Base-by-base conservation (phyloP, 53 echinoderm and acorn worm species). In the Actinopyga echinites region DNA sequence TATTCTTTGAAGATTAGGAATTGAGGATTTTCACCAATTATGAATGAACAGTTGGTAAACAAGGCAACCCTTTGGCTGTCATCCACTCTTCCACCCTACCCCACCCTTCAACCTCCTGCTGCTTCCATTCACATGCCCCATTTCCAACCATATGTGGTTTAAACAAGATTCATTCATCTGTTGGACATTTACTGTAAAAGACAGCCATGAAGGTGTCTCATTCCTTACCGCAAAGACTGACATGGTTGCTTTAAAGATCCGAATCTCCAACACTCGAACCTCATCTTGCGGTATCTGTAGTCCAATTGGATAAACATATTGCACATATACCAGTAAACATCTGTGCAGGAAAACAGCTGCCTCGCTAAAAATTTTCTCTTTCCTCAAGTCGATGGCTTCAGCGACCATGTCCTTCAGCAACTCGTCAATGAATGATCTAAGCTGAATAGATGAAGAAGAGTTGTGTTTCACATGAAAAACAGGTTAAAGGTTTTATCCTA, bases 181-280 rank as follows among this genome's bases (percentile, higher is more conserved):
- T n/a, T n/a, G n/a, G n/a, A n/a, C n/a, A n/a, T n/a, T n/a, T n/a
- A n/a, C n/a, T n/a, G n/a, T n/a, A n/a, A n/a, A n/a, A n/a, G 67
- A 66, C 9, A 66, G 32, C 9, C 13, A 17, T 23, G 8, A 26
- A 23, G 21, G 7, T 37, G 25, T 7, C 38, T 22, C 36, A n/a
- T 45, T 4, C 5, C 77, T 77, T 32, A 77, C 77, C 77, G 56
- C 26, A 77, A 77, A 77, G 1, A 77, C 77, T 17, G 77, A 77
- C 77, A 77, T 77, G 6, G 10, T 77, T 28, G 77, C 77, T 32
- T 77, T 77, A 17, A 77, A 56, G 13, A 77, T 77, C 13, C 77
- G 77, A 9, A 77, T 77, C 29, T 77, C 77, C 56, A 77, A 55
- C 17, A 77, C 77, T 29, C 56, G 53, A 3, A 21, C 8, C 22